These are phyloP conservation scores for Zonotrichia leucophrys DNA, from an alignment of 2,113 vertebrate genomes.

Conservation along the genomic window DNA sequence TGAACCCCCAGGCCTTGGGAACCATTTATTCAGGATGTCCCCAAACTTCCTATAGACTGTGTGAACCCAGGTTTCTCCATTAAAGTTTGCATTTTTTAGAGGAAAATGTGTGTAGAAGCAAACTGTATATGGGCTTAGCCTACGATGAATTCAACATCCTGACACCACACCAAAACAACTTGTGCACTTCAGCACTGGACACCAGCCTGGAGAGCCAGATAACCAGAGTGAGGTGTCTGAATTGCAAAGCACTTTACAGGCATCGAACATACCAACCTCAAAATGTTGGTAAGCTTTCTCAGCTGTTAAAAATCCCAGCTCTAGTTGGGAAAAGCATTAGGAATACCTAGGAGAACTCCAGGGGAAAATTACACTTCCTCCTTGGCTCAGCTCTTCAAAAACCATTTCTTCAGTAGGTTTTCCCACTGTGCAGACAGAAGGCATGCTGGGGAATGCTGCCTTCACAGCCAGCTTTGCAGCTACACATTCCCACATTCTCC, in stretches of 20 bases:
- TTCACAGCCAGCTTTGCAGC: neutral
- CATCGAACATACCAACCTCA: neutral
- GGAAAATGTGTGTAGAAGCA: neutral
- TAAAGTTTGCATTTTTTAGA: neutral
- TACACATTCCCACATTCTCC: neutral
- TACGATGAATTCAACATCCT: fast-evolving
- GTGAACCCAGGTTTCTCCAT: neutral
- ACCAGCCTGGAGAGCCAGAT: neutral
- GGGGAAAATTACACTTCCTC: neutral
- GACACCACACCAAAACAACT: neutral
- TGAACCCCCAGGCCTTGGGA: neutral
- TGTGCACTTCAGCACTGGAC: neutral
- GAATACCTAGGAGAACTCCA: neutral
- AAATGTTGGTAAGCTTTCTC: neutral
- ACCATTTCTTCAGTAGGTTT: neutral
- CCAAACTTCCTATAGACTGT: neutral
- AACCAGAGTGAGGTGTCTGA: neutral
- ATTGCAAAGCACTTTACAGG: neutral
- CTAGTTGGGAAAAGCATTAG: neutral
- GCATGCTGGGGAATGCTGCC: neutral
- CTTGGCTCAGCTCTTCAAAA: neutral
- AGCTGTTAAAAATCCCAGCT: neutral
- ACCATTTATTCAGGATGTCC: neutral
- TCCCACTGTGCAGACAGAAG: neutral
- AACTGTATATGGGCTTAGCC: neutral